These are phyloP conservation scores for Acronicta aceris DNA, from an alignment of 2,888 invertebrate genomes.

Conservation along the genomic window DNA sequence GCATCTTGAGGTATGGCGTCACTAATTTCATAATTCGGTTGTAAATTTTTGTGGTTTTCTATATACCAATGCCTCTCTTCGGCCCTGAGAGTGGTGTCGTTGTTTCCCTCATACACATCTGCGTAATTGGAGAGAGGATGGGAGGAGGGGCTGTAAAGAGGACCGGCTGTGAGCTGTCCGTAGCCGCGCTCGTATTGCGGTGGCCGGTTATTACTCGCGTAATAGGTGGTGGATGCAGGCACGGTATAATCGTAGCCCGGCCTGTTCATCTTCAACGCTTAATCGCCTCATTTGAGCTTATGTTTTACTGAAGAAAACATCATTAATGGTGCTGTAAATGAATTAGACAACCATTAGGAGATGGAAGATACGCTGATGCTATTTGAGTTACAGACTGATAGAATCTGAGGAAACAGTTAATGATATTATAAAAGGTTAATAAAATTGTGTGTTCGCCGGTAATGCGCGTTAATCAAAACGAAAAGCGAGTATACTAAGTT, in stretches of 20 bases:
- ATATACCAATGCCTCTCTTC: conserved; percentile 88
- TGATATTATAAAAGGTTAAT: conserved; percentile 48
- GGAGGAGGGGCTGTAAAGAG: conserved; percentile 82
- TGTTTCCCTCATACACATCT: conserved; percentile 87
- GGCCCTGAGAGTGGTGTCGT: conserved; percentile 86
- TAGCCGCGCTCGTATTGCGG: conserved; percentile 86
- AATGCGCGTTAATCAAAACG: conserved; percentile 42
- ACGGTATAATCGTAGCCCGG: conserved; percentile 87
- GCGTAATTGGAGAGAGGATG: conserved; percentile 86
- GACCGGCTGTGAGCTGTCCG: conserved; percentile 79
- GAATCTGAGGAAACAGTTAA: conserved; percentile 32
- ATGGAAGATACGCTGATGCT: conserved; percentile 66
- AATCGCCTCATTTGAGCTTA: conserved; percentile 85
- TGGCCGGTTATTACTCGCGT: conserved; percentile 81
- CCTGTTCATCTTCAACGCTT: conserved; percentile 87
- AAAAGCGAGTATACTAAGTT: conserved; percentile 59
- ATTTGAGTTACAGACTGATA: conserved; percentile 58
- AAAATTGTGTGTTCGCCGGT: conserved; percentile 27
- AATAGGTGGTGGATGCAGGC: conserved; percentile 85
- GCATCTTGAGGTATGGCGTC: conserved; percentile 82
- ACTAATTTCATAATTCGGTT: conserved; percentile 77
- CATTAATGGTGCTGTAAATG: conserved; percentile 63
- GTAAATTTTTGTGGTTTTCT: conserved; percentile 86
- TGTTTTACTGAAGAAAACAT: conserved; percentile 71
- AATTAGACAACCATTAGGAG: conserved; percentile 51